Evolutionary conservation across 1,140 invertebrate genomes (phyloP).

Genomic region (Chelonus insularis): DNA sequence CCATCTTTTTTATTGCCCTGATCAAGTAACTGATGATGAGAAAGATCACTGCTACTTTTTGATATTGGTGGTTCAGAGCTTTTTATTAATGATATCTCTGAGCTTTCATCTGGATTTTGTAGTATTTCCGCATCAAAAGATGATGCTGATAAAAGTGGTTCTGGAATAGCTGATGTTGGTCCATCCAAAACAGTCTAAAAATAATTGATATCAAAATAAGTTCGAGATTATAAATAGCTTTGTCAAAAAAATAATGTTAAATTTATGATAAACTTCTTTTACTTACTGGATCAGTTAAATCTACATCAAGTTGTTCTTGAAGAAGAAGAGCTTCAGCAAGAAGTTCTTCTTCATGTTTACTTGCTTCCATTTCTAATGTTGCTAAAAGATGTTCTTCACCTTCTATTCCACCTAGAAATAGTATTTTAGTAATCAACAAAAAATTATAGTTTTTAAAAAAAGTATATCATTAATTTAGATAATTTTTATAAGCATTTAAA

Average conservation of each 20-base stretch:
- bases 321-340: constrained; percentile 58
- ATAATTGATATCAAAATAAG: neutral
- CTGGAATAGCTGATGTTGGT: constrained; percentile 25
- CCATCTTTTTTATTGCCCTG: constrained; percentile 38
- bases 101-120: neutral
- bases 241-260: neutral
- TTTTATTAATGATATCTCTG: constrained; percentile 5
- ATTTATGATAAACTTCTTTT: neutral
- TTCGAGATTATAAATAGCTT: neutral
- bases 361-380: constrained; percentile 54
- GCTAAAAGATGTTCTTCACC: constrained; percentile 55
- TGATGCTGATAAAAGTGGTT: constrained; percentile 33
- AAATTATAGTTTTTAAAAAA: constrained; percentile 17
- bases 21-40: constrained; percentile 16
- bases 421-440: constrained; percentile 20
- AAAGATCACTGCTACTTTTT: neutral
- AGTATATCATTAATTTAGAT: too few relatives aligned
- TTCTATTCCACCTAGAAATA: constrained; percentile 48
- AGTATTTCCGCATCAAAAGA: constrained; percentile 25
- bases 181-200: constrained; percentile 39
- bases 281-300: constrained; percentile 51
- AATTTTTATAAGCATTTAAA: too few relatives aligned
- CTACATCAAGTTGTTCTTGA: constrained; percentile 57
- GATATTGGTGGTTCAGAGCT: constrained; percentile 11
- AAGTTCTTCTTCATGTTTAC: constrained; percentile 55